Evolutionary conservation across 23 tunicate species (phyloP).

Genomic region (Corella eumyota): DNA sequence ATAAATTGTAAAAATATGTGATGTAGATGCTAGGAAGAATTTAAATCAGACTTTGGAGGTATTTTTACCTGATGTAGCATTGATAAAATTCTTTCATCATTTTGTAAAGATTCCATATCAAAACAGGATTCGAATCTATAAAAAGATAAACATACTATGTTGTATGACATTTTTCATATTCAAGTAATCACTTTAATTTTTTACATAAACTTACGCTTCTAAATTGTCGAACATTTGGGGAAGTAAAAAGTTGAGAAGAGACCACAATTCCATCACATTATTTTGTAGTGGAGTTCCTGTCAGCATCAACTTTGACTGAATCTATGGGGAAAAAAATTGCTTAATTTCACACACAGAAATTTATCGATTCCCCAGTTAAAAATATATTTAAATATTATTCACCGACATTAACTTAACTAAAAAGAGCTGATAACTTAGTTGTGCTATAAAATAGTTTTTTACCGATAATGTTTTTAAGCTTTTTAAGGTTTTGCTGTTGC

Average conservation of each 20-base stretch:
- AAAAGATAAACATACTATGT: not conserved
- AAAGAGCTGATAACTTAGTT: too few relatives aligned
- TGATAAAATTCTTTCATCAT: conserved; percentile 38
- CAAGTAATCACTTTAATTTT: too few relatives aligned
- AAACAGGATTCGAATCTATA: conserved; percentile 70
- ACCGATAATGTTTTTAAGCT: conserved; percentile 57
- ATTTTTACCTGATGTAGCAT: conserved; percentile 63
- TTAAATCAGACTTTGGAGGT: not conserved
- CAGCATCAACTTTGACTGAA: conserved; percentile 42
- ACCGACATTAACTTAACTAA: too few relatives aligned
- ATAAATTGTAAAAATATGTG: not conserved
- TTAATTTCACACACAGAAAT: too few relatives aligned
- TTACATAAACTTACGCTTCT: conserved; percentile 47
- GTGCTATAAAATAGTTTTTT: too few relatives aligned
- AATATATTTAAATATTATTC: not conserved
- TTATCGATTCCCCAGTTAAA: too few relatives aligned
- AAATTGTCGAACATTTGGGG: conserved; percentile 84
- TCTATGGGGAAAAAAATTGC: conserved; percentile 25
- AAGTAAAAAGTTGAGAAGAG: conserved; percentile 66
- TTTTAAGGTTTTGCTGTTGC: conserved; percentile 44
- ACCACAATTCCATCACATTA: conserved; percentile 84
- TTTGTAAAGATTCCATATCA: conserved; percentile 43
- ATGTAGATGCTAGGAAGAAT: not conserved
- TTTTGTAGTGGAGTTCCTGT: conserved; percentile 95
- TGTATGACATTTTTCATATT: too few relatives aligned